These are phyloP conservation scores for Oryzias celebensis DNA, from an alignment of 2,113 vertebrate genomes.

Conservation along the genomic window DNA sequence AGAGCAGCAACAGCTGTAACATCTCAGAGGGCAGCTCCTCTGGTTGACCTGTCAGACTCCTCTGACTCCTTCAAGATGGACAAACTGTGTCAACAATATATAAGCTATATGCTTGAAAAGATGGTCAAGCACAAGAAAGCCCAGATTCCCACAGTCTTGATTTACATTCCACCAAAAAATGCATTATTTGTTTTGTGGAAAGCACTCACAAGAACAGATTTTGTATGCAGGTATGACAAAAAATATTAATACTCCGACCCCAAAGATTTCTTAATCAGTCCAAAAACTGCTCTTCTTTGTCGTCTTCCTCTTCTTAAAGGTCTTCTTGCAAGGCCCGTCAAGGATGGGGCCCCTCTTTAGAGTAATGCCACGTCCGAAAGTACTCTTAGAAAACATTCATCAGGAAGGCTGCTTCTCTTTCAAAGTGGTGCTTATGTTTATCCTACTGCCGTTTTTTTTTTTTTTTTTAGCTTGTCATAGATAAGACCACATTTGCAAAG, in stretches of 20 bases:
- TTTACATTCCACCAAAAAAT: constrained; percentile 21
- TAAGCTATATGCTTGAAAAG: constrained; percentile 26
- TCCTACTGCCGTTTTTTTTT: constrained; percentile 21
- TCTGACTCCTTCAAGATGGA: constrained; percentile 42
- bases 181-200: not conserved
- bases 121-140: constrained; percentile 9
- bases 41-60: constrained; percentile 39
- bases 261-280: too few species aligned
- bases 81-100: constrained; percentile 26
- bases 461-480: constrained; percentile 21
- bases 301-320: constrained; percentile 30
- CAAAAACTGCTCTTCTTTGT: constrained; percentile 21
- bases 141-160: constrained; percentile 19
- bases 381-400: constrained; percentile 15
- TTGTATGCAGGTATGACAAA: constrained; percentile 2
- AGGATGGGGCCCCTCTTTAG: constrained; percentile 11
- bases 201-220: not conserved
- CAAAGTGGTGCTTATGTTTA: constrained; percentile 24
- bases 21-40: constrained; percentile 36
- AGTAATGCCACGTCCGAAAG: constrained; percentile 30
- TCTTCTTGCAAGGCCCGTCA: constrained; percentile 28
- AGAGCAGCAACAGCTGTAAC: constrained; percentile 52
- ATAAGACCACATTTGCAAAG: constrained; percentile 22
- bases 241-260: too few species aligned
- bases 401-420: constrained; percentile 4